phyloP scores from a whole-genome alignment of 2,113 vertebrate species.

The Cephalopholis sonnerati region DNA sequence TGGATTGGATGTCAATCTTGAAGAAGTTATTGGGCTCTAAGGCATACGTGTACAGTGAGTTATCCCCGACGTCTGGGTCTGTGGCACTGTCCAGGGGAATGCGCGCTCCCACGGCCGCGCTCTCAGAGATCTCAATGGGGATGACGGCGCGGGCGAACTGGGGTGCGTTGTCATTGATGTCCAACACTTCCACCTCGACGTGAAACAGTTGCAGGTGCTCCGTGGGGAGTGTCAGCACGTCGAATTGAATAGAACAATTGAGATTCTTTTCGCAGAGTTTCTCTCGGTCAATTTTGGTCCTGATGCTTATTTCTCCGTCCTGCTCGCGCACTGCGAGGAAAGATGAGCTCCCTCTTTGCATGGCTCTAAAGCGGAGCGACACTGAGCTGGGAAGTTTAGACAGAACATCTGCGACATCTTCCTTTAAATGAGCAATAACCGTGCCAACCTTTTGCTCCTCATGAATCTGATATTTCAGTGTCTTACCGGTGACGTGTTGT shows the following conservation, averaged over 20 bases:
- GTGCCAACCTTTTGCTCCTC: slow-evolving; percentile 96
- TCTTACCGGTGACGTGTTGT: slow-evolving; percentile 84
- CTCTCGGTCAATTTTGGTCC: slow-evolving; percentile 95
- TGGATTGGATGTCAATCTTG: slow-evolving; percentile 90
- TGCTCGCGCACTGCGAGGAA: slow-evolving; percentile 92
- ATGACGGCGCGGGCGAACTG: slow-evolving; percentile 94
- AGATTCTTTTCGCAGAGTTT: slow-evolving; percentile 96
- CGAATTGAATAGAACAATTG: slow-evolving; percentile 97
- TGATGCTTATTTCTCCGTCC: slow-evolving; percentile 95
- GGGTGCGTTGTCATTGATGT: slow-evolving; percentile 97
- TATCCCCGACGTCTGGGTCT: slow-evolving; percentile 96
- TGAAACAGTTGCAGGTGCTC: slow-evolving; percentile 98
- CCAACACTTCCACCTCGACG: slow-evolving; percentile 95
- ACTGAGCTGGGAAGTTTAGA: slow-evolving; percentile 90
- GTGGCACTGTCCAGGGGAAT: slow-evolving; percentile 97
- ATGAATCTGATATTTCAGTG: slow-evolving; percentile 93
- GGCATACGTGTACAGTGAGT: slow-evolving; percentile 93
- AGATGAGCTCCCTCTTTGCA: slow-evolving; percentile 91
- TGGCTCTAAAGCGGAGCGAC: slow-evolving; percentile 92
- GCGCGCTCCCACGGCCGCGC: slow-evolving; percentile 92
- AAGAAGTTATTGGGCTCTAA: slow-evolving; percentile 92
- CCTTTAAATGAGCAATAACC: slow-evolving; percentile 91
- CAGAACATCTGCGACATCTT: slow-evolving; percentile 93
- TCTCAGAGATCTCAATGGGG: slow-evolving; percentile 96
- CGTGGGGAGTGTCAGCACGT: slow-evolving; percentile 96